These are phyloP conservation scores for Euzophera pinguis DNA, from an alignment of 2,888 invertebrate species.

Conservation along the genomic window DNA sequence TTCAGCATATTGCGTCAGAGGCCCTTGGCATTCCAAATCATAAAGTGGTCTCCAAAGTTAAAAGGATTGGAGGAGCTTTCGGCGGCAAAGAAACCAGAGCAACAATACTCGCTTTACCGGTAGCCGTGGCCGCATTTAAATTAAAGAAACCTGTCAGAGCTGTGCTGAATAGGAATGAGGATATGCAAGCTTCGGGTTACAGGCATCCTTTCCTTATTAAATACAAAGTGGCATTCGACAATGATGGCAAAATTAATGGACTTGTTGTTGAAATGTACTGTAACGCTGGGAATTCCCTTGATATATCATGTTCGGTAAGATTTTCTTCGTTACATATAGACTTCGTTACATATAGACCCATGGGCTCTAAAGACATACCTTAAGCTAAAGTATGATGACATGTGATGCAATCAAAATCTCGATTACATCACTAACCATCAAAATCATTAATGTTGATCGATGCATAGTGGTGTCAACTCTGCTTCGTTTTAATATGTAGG, in stretches of 20 bases:
- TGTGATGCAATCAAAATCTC: too few relatives aligned
- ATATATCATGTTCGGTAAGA: slow-evolving; percentile 83
- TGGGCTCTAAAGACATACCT: too few relatives aligned
- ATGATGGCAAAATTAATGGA: slow-evolving; percentile 83
- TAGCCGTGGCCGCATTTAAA: slow-evolving; percentile 87
- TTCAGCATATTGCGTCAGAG: slow-evolving; percentile 81
- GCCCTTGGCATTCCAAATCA: slow-evolving; percentile 83
- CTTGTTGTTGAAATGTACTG: slow-evolving; percentile 82
- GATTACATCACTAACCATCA: too few relatives aligned
- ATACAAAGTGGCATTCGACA: slow-evolving; percentile 87
- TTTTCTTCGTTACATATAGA: too few relatives aligned
- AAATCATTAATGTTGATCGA: too few relatives aligned
- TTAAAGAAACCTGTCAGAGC: slow-evolving; percentile 85
- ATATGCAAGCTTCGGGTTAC: slow-evolving; percentile 89
- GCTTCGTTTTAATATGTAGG: too few relatives aligned
- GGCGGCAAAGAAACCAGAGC: slow-evolving; percentile 91
- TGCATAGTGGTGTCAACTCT: too few relatives aligned
- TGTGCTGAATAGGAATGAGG: slow-evolving; percentile 91
- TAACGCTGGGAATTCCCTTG: slow-evolving; percentile 87
- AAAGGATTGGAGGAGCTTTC: slow-evolving; percentile 92
- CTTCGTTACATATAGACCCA: too few relatives aligned
- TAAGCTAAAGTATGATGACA: too few relatives aligned
- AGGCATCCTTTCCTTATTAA: slow-evolving; percentile 89
- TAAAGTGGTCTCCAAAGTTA: slow-evolving; percentile 84
- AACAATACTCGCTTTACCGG: slow-evolving; percentile 80